Conservation (phyloP, 2,797 vertebrate species). For the Acanthiza pusilla region DNA sequence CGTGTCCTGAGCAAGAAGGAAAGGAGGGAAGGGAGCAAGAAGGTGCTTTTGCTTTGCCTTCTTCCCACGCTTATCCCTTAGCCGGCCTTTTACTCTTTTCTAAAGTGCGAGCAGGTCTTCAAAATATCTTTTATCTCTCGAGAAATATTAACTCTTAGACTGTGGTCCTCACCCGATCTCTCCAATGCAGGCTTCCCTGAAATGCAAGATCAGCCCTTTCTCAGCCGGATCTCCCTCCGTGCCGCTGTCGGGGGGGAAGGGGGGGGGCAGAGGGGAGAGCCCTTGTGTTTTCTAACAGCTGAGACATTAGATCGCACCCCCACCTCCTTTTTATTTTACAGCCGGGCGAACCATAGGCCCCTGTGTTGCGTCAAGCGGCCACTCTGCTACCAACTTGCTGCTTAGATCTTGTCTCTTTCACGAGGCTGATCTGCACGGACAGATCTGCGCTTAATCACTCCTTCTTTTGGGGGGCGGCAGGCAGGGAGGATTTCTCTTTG, state of each 20-base stretch:
- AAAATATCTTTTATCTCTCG: constrained; percentile 72
- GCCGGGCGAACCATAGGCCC: constrained; percentile 56
- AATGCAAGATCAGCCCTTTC: constrained; percentile 43
- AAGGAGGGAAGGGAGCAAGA: constrained; percentile 5
- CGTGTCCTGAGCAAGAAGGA: constrained; percentile 43
- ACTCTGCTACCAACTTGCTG: constrained; percentile 58
- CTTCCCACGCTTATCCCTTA: not conserved
- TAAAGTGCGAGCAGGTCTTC: constrained; percentile 1
- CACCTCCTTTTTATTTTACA: not conserved
- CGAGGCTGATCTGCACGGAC: constrained; percentile 49
- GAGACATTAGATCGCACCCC: not conserved
- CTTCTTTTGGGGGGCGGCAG: constrained; percentile 21
- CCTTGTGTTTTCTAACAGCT: not conserved
- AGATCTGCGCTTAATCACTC: constrained; percentile 5
- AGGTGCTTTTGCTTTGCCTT: constrained; percentile 54
- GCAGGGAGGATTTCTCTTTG: not conserved
- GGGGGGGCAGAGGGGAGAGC: not conserved
- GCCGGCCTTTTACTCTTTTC: constrained; percentile 73
- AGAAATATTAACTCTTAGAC: constrained; percentile 53
- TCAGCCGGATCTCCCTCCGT: constrained; percentile 21
- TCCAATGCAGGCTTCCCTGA: constrained; percentile 45
- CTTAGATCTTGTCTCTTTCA: constrained; percentile 45
- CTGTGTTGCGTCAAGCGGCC: constrained; percentile 51
- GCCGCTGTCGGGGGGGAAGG: not conserved
- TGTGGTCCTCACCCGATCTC: constrained; percentile 35